Base-by-base conservation (phyloP, 2,113 vertebrate genomes). In the Aptenodytes forsteri region DNA sequence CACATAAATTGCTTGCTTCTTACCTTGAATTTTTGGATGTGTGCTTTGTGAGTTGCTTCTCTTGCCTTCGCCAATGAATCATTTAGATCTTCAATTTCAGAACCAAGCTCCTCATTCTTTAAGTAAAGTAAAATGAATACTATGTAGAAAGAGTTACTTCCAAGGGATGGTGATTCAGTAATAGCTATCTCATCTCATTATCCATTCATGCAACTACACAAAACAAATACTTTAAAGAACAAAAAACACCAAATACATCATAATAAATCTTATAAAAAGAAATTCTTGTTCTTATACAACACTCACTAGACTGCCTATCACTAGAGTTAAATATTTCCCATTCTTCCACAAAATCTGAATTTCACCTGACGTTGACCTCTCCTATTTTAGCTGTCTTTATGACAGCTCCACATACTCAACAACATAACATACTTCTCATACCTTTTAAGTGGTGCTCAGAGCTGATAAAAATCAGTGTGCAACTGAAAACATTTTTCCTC, bases 1-100 rank as follows among this genome's bases (percentile, higher is more conserved):
- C n/a, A 70, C 16, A 20, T 36, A 46, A 47, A 47, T 21, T 50
- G 15, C 40, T 84, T 59, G 27, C 22, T 58, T 62, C 98, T 98
- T 97, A 98, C 99, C 98, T 99, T 99, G 94, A 98, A 98, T 96
- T 98, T 99, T 81, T 99, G 98, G n/a, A 98, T 89, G 56, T 99
- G 98, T 46, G 98, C 98, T 97, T 98, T 98, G 89, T 98, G 99
- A 69, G 98, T 95, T 58, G 98, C 98, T 56, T 99, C 99, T 94
- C 98, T 98, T n/a, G 98, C 98, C 88, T 99, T 98, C 40, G 97
- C 95, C 94, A 99, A 92, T 7, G 98, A 98, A 44, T 98, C 97
- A 80, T 97, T 98, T 80, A 99, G 98, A 72, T 98, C 98, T 88
- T 99, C 98, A n/a, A 99, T 98, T 98, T 99, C 98, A 92, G 98